A percentile compares a stretch with the other conserved stretches of the same genome.
phyloP scores from a whole-genome alignment of 2,113 vertebrate genomes.

The Cottus gobio region DNA sequence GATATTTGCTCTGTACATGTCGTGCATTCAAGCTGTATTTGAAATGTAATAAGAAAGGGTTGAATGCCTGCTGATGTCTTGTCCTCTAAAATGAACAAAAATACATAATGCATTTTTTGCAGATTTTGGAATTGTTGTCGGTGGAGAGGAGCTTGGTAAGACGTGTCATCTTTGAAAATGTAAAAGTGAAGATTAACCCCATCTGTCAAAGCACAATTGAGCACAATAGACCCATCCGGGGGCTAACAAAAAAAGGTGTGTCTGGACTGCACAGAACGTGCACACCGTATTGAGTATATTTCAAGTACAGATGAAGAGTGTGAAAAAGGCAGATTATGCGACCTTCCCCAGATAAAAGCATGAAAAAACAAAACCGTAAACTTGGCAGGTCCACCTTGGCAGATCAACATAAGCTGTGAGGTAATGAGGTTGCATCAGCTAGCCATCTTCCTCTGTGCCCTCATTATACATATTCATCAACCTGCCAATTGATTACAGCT shows the following conservation, averaged over 20 bases:
- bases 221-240: not conserved
- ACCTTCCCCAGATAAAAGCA: constrained; percentile 38
- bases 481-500: constrained; percentile 61
- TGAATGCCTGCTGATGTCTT: not conserved
- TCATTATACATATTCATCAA: constrained; percentile 66
- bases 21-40: not conserved
- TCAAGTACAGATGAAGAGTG: constrained; percentile 19
- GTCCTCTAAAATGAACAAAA: not conserved
- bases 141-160: not conserved
- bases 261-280: constrained; percentile 9
- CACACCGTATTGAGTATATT: constrained; percentile 25
- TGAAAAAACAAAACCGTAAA: constrained; percentile 37
- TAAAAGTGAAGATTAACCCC: not conserved
- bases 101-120: not conserved
- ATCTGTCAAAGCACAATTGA: not conserved
- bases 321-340: constrained; percentile 27
- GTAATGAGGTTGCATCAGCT: constrained; percentile 66
- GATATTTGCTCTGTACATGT: not conserved
- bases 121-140: not conserved
- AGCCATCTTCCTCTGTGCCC: constrained; percentile 58
- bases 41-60: not conserved
- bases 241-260: not conserved
- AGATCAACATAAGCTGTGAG: constrained; percentile 56
- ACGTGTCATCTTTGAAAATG: constrained; percentile 2
- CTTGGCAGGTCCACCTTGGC: constrained; percentile 52